phyloP scores from a whole-genome alignment of 2,797 vertebrate genomes.

The Macrochelys suwanniensis region DNA sequence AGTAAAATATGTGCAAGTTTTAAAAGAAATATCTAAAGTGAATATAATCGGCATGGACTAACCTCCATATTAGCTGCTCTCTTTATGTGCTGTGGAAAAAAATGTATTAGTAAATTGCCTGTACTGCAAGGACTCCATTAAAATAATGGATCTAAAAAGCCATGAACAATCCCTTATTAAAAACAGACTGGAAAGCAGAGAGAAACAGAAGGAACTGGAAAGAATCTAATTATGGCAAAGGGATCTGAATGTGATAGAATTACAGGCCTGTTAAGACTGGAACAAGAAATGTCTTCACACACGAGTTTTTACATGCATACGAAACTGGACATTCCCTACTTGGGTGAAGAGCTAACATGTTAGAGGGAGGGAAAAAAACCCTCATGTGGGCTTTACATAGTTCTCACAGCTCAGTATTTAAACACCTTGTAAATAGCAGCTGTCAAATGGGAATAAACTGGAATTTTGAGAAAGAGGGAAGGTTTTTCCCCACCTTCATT shows the following conservation, averaged over 20 bases:
- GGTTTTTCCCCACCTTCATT: no score
- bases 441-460: background rate
- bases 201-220: constrained; percentile 8
- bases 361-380: background rate
- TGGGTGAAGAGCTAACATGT: background rate
- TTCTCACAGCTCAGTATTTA: background rate
- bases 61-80: background rate
- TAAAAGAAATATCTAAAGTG: background rate
- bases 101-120: background rate
- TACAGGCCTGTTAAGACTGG: background rate
- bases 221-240: background rate
- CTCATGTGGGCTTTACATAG: background rate
- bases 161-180: background rate
- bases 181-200: background rate
- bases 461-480: background rate
- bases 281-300: background rate
- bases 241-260: background rate
- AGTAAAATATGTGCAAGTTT: background rate
- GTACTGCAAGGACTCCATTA: background rate
- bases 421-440: background rate
- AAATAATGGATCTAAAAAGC: background rate
- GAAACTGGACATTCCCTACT: background rate
- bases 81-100: background rate
- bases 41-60: background rate
- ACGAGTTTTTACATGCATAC: background rate